Base-by-base conservation (phyloP, 2,888 invertebrate genomes). In the Teinopalpus imperialis region DNA sequence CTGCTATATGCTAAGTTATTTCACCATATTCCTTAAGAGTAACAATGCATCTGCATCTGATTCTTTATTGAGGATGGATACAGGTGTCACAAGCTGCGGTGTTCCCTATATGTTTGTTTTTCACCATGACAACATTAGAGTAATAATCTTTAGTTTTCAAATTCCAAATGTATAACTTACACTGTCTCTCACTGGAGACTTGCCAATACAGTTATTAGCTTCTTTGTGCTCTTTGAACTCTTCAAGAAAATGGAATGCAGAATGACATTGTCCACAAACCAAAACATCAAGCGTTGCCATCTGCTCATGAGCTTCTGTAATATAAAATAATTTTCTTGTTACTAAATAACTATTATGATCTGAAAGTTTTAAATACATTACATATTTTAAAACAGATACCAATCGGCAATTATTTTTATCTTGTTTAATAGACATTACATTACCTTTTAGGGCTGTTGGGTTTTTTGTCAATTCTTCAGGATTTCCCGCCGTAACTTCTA, bases 231-330 rank as follows among this genome's bases (percentile, higher is more conserved):
- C 92, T 71, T 92, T 91, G 64, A 95, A 95, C 55, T 94, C 93
- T 66, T 95, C 94, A 37, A 95, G 76, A 71, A 94, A 95, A 71
- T 95, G 94, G 69, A 93, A 95, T 37, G 94, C 94, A 35, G 91
- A 90, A 70, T 95, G 93, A 67, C 96, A 96, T 49, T 92, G 92
- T n/a, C 96, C 96, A 80, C 96, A 96, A 0, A 96, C 94, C 13
- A 95, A 78, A 3, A 96, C 93, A 85, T 96, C 95, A 52, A 94
- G 80, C 43, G 91, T 91, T 43, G 93, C 92, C 87, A 95, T 91
- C 67, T 94, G 93, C 57, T 94, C 92, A 87, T 94, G 93, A 5
- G 95, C 94, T 61, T 91, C 95, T 95, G 67, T 10, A 59, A 53
- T 30, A 29, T 31, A 5, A 29, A 29, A 35, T 7, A n/a, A 27